phyloP scores from a whole-genome alignment of 2,888 invertebrate genomes.

The Nephrotoma guestfalica region DNA sequence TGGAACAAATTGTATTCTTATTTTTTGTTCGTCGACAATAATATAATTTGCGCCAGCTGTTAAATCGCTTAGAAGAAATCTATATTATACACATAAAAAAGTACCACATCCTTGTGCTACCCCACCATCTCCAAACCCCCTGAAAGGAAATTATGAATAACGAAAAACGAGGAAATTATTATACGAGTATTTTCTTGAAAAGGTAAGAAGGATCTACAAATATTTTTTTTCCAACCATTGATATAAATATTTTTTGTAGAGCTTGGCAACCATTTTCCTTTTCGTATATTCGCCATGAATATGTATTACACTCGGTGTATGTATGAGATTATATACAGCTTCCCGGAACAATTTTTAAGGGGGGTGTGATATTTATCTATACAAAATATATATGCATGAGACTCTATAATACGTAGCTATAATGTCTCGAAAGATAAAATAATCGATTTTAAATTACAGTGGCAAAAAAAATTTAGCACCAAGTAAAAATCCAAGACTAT shows the following conservation, averaged over 20 bases:
- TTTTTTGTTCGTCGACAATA: slow-evolving; percentile 2
- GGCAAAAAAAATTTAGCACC: not conserved
- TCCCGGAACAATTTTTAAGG: not conserved
- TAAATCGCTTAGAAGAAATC: not conserved
- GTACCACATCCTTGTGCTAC: not conserved
- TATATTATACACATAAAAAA: not conserved
- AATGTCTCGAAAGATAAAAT: not conserved
- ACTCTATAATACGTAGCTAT: not conserved
- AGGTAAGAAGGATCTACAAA: not conserved
- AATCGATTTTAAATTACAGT: not conserved
- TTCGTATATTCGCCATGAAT: not conserved
- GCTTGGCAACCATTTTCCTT: not conserved
- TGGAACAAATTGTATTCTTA: not conserved
- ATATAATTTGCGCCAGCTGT: slow-evolving; percentile 1
- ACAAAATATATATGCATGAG: not conserved
- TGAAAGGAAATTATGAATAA: not conserved
- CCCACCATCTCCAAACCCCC: not conserved
- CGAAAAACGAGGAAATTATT: not conserved
- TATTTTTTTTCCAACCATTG: not conserved
- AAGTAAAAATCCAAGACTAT: not conserved
- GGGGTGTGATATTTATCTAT: not conserved
- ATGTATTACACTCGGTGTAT: not conserved
- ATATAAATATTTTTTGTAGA: not conserved
- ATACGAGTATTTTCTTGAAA: not conserved
- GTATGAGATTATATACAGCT: not conserved